Base-by-base conservation (phyloP, 1,140 invertebrate species). In the Halictus rubicundus region DNA sequence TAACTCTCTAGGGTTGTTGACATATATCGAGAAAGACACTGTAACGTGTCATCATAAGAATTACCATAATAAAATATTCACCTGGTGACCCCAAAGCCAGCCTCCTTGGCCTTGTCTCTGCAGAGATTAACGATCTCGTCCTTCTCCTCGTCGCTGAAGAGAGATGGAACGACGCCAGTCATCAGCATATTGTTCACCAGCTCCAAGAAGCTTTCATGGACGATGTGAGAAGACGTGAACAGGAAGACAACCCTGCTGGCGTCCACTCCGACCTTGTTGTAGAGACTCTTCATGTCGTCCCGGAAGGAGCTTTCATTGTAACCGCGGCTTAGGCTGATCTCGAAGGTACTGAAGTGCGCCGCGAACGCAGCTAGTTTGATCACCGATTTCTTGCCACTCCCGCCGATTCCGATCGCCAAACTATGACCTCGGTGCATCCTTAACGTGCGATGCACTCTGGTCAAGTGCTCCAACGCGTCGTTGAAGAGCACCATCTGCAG, bases 151-250 rank as follows among this genome's bases (percentile, higher is more conserved):
- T 98, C 97, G 21, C 94, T 94, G 85, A 97, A 98, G 8, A 98
- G 91, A 1, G 97, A 95, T 1, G 97, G 96, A 1, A 98, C 95
- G 89, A 97, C 96, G 10, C 97, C 97, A 57, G 96, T 96, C 87
- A 96, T 97, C 52, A 98, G 91, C 87, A 98, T 97, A 87, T 98
- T 98, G 91, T 98, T 98, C 63, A 98, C 96, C 74, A 97, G 94
- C 91, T 98, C 98, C 73, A 98, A 90, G 91, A 98, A 98, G 39
- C 96, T 96, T 93, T 96, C 96, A 82, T 96, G 95, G 1, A 95
- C 91, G 79, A 97, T 95, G 92, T 98, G 96, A 19, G 96, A 95
- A 46, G 96, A 96, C 0, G 96, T 96, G 84, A 98, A 98, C 0
- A 98, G 89, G 87, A 99, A 98, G 0, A 97, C 96, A 0, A 95